Evolutionary conservation across 2,113 vertebrate species (phyloP).

Genomic region (Xerus inauris): DNA sequence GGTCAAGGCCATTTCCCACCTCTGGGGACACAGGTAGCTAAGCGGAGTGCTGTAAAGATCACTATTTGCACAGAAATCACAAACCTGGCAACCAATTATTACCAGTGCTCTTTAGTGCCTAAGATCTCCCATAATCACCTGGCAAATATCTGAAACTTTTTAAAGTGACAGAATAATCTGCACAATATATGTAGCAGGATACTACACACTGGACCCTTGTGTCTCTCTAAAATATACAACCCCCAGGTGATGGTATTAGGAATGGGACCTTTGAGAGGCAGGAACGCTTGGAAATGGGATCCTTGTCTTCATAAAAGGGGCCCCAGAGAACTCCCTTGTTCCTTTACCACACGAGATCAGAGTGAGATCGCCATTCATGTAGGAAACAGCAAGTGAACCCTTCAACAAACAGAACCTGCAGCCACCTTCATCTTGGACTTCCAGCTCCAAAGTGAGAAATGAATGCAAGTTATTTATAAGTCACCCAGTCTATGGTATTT

Average conservation of each 20-base stretch:
- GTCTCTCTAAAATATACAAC: background rate
- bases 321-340: background rate
- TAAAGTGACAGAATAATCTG: background rate
- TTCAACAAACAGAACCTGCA: background rate
- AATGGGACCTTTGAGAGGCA: background rate
- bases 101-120: background rate
- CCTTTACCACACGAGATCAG: background rate
- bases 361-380: background rate
- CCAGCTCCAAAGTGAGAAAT: background rate
- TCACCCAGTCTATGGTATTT: background rate
- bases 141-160: background rate
- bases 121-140: background rate
- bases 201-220: background rate
- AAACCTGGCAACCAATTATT: background rate
- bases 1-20: background rate
- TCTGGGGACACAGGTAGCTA: constrained; percentile 15
- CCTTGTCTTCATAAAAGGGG: background rate
- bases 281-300: background rate
- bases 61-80: background rate
- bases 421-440: background rate
- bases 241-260: background rate
- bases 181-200: background rate
- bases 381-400: background rate
- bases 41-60: background rate
- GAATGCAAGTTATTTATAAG: background rate